Evolutionary conservation across 1,140 invertebrate genomes (phyloP).

Genomic region (Aphelenchoides avenae): DNA sequence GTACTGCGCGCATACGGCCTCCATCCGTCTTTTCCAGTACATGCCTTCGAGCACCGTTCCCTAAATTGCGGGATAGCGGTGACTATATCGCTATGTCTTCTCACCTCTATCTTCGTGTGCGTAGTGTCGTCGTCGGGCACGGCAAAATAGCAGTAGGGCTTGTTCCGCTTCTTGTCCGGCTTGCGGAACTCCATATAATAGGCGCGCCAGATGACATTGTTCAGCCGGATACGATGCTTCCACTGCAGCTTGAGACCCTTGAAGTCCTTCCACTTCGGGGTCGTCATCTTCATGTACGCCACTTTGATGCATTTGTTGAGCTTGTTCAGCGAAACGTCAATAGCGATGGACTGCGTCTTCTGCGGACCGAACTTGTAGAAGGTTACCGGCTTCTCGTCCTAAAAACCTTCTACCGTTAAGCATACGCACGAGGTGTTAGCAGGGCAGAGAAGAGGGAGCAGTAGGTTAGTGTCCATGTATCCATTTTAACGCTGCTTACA

Average conservation of each 20-base stretch:
- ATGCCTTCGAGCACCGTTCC: conserved; percentile 89
- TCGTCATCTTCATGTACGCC: conserved; percentile 67
- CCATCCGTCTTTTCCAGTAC: conserved; percentile 95
- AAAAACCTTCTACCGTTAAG: conserved; percentile 6
- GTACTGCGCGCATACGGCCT: conserved; percentile 94
- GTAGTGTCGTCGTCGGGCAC: conserved; percentile 58
- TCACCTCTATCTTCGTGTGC: conserved; percentile 57
- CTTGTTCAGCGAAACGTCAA: conserved; percentile 58
- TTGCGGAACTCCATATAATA: conserved; percentile 90
- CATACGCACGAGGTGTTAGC: background rate
- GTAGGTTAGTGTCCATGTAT: no score
- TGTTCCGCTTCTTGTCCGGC: conserved; percentile 47
- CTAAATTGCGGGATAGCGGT: conserved; percentile 21
- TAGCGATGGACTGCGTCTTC: conserved; percentile 58
- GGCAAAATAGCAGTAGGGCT: conserved; percentile 57
- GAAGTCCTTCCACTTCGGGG: conserved; percentile 99
- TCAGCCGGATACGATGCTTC: conserved; percentile 96
- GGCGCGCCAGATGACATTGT: conserved; percentile 99
- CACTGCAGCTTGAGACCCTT: conserved; percentile 90
- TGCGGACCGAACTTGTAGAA: conserved; percentile 59
- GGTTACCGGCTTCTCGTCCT: conserved; percentile 58
- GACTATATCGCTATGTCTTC: background rate
- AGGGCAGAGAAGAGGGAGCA: no score
- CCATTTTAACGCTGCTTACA: no score
- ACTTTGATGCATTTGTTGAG: conserved; percentile 58